These are phyloP conservation scores for Halictus quadricinctus DNA, from an alignment of 2,888 invertebrate genomes.

Conservation along the genomic window DNA sequence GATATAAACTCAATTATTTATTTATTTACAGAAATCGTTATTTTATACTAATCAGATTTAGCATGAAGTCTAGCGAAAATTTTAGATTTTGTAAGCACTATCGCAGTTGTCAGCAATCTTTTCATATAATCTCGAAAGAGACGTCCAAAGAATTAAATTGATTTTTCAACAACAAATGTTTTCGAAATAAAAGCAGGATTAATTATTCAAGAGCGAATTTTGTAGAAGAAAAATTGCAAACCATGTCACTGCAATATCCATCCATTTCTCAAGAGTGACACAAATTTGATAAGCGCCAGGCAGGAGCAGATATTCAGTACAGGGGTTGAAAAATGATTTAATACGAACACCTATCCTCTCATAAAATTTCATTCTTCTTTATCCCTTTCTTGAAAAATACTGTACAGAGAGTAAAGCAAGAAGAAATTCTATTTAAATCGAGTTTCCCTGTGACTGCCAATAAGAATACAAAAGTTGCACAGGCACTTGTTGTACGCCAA, in stretches of 20 bases:
- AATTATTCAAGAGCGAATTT: neutral
- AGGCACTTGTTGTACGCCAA: conserved; percentile 2
- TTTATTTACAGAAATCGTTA: neutral
- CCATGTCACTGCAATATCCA: neutral
- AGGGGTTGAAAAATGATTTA: neutral
- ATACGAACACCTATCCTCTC: neutral
- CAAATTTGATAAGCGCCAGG: neutral
- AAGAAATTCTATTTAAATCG: neutral
- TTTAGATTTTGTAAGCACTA: neutral
- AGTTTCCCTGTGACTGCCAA: neutral
- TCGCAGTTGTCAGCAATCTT: too few relatives aligned
- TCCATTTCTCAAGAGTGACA: neutral
- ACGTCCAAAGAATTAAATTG: neutral
- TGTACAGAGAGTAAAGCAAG: neutral
- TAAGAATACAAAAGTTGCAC: neutral
- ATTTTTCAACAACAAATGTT: too few relatives aligned
- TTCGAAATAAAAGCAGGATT: neutral
- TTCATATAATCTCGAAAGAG: too few relatives aligned
- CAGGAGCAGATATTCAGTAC: neutral
- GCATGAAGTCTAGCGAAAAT: neutral
- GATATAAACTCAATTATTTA: neutral
- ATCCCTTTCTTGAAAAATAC: neutral
- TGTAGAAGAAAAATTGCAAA: neutral
- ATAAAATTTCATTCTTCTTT: neutral
- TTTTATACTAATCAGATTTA: too few relatives aligned